Evolutionary conservation across 2,888 invertebrate species (phyloP).

Genomic region (Mantis religiosa): DNA sequence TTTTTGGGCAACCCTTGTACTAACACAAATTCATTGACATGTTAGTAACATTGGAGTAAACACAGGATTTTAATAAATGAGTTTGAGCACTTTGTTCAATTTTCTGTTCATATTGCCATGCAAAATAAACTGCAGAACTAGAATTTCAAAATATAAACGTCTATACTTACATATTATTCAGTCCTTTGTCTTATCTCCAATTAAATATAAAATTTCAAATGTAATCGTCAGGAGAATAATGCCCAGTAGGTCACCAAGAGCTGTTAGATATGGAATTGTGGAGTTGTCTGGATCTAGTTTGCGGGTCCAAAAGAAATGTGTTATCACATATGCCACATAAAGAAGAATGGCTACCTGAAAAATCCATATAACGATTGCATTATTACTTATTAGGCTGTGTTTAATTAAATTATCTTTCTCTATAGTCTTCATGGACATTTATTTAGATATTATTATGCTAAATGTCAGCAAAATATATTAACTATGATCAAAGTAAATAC

Average conservation of each 20-base stretch:
- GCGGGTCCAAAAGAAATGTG: constrained; percentile 74
- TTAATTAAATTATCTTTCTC: too few relatives aligned
- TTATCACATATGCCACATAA: constrained; percentile 75
- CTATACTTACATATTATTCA: background rate
- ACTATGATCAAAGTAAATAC: too few relatives aligned
- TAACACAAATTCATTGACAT: too few relatives aligned
- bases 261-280: constrained; percentile 84
- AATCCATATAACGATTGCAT: background rate
- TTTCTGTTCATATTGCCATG: too few relatives aligned
- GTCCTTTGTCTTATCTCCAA: constrained; percentile 52
- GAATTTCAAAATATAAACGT: background rate
- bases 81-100: too few relatives aligned
- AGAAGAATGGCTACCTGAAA: constrained; percentile 62
- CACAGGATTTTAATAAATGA: too few relatives aligned
- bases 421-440: too few relatives aligned
- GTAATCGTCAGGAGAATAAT: constrained; percentile 71
- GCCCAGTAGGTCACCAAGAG: constrained; percentile 84
- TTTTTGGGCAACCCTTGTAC: too few relatives aligned
- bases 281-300: constrained; percentile 85
- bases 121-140: background rate
- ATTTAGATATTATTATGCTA: too few relatives aligned
- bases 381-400: too few relatives aligned
- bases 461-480: too few relatives aligned
- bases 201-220: constrained; percentile 66
- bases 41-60: background rate